Evolutionary conservation across 2,113 vertebrate species (phyloP).

Genomic region (Lates calcarifer): DNA sequence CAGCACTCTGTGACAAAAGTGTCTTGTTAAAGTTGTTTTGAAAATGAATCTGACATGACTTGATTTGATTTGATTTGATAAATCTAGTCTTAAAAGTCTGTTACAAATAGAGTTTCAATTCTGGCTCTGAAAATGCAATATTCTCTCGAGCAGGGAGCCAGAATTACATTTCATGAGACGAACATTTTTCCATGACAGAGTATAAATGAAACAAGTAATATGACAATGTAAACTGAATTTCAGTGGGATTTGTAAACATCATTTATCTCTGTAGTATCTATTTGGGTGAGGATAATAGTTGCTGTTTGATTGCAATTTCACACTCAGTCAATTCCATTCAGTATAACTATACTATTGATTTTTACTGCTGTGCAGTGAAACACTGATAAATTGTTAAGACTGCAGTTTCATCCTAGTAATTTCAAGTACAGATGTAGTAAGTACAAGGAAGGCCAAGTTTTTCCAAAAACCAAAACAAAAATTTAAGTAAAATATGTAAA

Average conservation of each 20-base stretch:
- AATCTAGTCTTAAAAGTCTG: slow-evolving; percentile 22
- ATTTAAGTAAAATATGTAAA: not conserved
- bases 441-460: not conserved
- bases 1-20: slow-evolving; percentile 15
- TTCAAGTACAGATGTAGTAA: slow-evolving; percentile 14
- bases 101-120: slow-evolving; percentile 21
- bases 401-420: slow-evolving; percentile 30
- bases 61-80: slow-evolving; percentile 26
- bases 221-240: slow-evolving; percentile 63
- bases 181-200: slow-evolving; percentile 38
- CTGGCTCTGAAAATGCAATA: slow-evolving; percentile 37
- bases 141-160: slow-evolving; percentile 30
- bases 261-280: slow-evolving; percentile 73
- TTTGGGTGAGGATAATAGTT: slow-evolving; percentile 71
- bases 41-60: slow-evolving; percentile 45
- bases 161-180: slow-evolving; percentile 53
- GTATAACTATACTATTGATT: slow-evolving; percentile 77
- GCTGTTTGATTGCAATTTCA: slow-evolving; percentile 82
- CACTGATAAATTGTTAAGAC: slow-evolving; percentile 68
- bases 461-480: not conserved
- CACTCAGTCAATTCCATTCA: slow-evolving; percentile 79
- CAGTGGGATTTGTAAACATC: slow-evolving; percentile 73
- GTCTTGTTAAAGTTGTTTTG: slow-evolving; percentile 29
- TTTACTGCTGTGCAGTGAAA: slow-evolving; percentile 59
- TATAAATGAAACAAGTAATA: slow-evolving; percentile 56